A percentile compares a stretch with the other conserved stretches of the same genome.
Conservation (phyloP, 2,888 invertebrate species). For the Phania funesta region DNA sequence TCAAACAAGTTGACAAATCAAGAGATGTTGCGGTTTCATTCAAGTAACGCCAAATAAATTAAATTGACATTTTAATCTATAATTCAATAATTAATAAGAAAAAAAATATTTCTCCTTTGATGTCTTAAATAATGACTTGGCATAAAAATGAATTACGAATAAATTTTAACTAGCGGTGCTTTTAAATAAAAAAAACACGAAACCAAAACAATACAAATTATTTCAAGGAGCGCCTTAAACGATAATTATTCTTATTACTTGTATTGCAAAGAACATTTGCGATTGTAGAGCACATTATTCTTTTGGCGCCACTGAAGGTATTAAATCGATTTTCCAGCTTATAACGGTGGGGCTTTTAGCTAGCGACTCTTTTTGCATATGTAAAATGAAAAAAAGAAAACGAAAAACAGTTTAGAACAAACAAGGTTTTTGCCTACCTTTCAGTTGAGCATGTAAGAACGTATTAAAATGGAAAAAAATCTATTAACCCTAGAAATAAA, state of each 20-base stretch:
- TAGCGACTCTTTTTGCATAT: not conserved
- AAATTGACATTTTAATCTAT: too few relatives aligned
- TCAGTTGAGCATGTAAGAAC: not conserved
- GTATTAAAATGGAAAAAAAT: not conserved
- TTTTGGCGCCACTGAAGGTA: slow-evolving; percentile 60
- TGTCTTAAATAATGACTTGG: slow-evolving; percentile 34
- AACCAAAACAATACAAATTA: slow-evolving; percentile 19
- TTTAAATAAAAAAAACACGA: not conserved
- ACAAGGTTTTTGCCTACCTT: not conserved
- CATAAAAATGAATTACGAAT: slow-evolving; percentile 44
- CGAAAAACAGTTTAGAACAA: not conserved
- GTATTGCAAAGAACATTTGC: slow-evolving; percentile 8
- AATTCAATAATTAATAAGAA: too few relatives aligned
- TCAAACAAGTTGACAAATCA: too few relatives aligned
- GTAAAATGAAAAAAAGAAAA: not conserved
- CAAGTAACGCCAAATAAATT: too few relatives aligned
- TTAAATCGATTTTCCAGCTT: slow-evolving; percentile 41
- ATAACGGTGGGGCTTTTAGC: not conserved
- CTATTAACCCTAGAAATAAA: not conserved
- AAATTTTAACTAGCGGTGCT: slow-evolving; percentile 39
- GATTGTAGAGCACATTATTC: slow-evolving; percentile 22
- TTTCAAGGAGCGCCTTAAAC: slow-evolving; percentile 55
- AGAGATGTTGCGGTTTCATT: too few relatives aligned
- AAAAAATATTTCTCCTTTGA: too few relatives aligned
- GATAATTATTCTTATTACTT: slow-evolving; percentile 49